Base-by-base conservation (phyloP, 2,113 vertebrate species). In the Puffinus mauretanicus region DNA sequence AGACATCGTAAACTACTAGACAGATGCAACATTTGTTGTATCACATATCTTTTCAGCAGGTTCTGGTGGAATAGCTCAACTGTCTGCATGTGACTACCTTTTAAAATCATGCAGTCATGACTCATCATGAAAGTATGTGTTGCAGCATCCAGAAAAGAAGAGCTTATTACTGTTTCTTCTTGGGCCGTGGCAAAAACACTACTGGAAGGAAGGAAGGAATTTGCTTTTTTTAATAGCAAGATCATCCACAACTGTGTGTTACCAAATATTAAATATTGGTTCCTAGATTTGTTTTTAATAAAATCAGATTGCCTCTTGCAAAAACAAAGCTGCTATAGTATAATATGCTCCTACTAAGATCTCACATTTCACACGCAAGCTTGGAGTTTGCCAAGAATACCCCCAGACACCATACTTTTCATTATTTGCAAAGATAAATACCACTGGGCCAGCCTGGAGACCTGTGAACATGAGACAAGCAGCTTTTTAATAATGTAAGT, bases 71-170 rank as follows among this genome's bases (percentile, higher is more conserved):
- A 88, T 40, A 91, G 58, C 70, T 92, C 44, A 92, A 83, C 51
- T 71, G 65, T 40, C 49, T 86, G 77, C 93, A 94, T 82, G 91
- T 97, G 93, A 95, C 92, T 88, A 79, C 58, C 91, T 96, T 92
- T 91, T 40, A 52, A 95, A 94, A 95, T 95, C 91, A 97, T 64
- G 73, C 94, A 97, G 94, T 84, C 60, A 52, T 95, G 94, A 96
- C 75, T 95, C 94, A 94, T 82, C 89, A 91, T 54, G 40, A 65
- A 92, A 94, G 58, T 57, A 92, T 80, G 73, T 22, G 54, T 47
- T 87, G 62, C 91, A 93, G 66, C 73, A 90, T 26, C n/a, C 91
- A 91, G 78, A 96, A 75, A 16, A 76, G 69, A 85, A 77, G 34
- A 94, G 58, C 36, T 61, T 71, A 76, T 72, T 54, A 36, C 49